These are phyloP conservation scores for Sphenopsis melanotis DNA, from an alignment of 2,797 vertebrate genomes.

Conservation along the genomic window DNA sequence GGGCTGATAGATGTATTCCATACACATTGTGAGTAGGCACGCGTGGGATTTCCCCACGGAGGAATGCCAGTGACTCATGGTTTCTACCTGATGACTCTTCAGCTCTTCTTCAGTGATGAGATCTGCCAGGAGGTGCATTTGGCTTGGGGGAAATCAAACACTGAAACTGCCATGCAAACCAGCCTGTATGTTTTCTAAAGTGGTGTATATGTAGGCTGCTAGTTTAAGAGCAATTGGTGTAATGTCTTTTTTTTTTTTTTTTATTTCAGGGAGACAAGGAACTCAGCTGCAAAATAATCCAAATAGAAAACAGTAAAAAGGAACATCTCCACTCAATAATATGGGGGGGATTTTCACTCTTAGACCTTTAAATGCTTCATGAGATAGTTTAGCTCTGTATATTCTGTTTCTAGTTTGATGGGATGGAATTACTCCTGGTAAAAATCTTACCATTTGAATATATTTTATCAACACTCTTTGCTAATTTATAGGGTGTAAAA, in stretches of 20 bases:
- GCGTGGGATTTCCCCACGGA: background rate
- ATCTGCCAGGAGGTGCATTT: background rate
- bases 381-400: background rate
- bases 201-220: background rate
- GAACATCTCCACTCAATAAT: background rate
- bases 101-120: background rate
- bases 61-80: background rate
- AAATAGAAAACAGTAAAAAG: background rate
- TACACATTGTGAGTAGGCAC: background rate
- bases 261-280: background rate
- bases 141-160: background rate
- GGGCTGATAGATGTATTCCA: background rate
- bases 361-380: background rate
- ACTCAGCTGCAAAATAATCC: background rate
- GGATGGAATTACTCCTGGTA: background rate
- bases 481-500: background rate
- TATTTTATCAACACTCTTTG: background rate
- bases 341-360: background rate
- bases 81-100: background rate
- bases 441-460: background rate
- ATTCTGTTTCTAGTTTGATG: background rate
- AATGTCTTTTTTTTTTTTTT: background rate
- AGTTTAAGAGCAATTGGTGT: background rate
- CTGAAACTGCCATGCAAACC: background rate
- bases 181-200: background rate